Percentiles rank a stretch among this genome's conserved stretches.
Conservation (phyloP, 2,888 invertebrate genomes). For the Zygogramma bicolorata region DNA sequence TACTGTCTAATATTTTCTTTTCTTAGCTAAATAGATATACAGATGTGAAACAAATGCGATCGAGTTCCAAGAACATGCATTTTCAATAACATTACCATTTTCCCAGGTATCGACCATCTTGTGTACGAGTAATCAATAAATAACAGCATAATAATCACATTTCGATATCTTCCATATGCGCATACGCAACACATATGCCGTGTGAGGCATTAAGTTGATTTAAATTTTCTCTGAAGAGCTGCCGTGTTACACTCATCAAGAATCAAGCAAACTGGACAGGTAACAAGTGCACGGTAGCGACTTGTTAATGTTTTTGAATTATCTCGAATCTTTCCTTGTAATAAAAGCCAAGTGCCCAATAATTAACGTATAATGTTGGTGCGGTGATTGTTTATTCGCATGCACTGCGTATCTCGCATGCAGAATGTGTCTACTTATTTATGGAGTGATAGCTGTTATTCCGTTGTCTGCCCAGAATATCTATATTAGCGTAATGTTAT, state of each 20-base stretch:
- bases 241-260: constrained; percentile 33
- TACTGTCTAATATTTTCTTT: too few species aligned
- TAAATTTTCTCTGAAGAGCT: constrained; percentile 25
- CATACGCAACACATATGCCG: constrained; percentile 6
- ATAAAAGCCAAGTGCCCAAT: constrained; percentile 30
- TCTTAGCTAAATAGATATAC: too few species aligned
- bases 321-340: constrained; percentile 28
- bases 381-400: constrained; percentile 19
- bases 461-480: constrained; percentile 12
- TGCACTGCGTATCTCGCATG: constrained; percentile 13
- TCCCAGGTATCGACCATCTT: neutral
- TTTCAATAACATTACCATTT: neutral
- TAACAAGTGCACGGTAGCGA: constrained; percentile 21
- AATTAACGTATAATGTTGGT: constrained; percentile 26
- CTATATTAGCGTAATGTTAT: constrained; percentile 12
- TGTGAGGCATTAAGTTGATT: constrained; percentile 22
- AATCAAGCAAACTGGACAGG: constrained; percentile 20
- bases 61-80: neutral
- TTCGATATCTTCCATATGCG: neutral
- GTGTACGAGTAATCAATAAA: neutral
- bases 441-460: constrained; percentile 21
- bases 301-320: constrained; percentile 27
- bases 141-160: neutral
- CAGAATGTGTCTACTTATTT: constrained; percentile 15
- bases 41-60: neutral